Conservation (phyloP, 2,113 vertebrate species). For the Lamprologus lemairii region DNA sequence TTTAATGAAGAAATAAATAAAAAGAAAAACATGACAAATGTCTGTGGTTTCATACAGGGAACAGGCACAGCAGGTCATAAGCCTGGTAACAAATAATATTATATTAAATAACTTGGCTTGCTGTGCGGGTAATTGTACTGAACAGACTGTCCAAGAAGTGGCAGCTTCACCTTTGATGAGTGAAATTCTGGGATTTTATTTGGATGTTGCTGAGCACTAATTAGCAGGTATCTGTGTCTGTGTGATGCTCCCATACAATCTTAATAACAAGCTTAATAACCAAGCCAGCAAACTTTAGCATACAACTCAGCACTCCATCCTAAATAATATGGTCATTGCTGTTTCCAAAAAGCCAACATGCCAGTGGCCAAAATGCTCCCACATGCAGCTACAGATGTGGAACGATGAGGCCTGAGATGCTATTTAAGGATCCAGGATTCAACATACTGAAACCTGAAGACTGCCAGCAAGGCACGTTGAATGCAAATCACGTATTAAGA, state of each 20-base stretch:
- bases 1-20: background rate
- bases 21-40: background rate
- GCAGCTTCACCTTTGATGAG: background rate
- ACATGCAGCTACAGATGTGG: background rate
- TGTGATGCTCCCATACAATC: background rate
- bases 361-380: background rate
- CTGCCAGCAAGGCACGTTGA: background rate
- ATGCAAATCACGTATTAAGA: background rate
- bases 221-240: background rate
- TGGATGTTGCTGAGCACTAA: background rate
- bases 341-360: background rate
- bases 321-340: background rate
- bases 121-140: background rate
- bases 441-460: background rate
- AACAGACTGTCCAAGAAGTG: background rate
- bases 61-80: background rate
- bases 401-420: background rate
- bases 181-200: background rate
- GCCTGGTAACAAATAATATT: background rate
- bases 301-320: background rate
- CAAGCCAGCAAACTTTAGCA: background rate
- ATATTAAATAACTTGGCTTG: background rate
- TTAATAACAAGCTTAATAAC: background rate
- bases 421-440: background rate
- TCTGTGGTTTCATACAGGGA: background rate